phyloP scores from a whole-genome alignment of 2,113 vertebrate genomes.

The Emydocephalus ijimae region DNA sequence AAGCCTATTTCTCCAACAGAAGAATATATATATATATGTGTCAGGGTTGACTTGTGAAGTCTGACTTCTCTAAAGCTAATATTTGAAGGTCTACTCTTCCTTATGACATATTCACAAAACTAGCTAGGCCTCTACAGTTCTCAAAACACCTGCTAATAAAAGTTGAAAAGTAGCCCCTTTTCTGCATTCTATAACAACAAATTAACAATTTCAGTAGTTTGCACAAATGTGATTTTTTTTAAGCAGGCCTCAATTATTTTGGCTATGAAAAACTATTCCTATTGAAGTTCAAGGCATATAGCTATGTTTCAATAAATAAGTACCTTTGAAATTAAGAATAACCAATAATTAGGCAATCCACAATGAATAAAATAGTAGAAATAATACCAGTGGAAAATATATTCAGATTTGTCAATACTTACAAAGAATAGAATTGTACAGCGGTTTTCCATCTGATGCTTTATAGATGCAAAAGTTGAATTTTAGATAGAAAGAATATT shows the following conservation, averaged over 20 bases:
- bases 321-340: background rate
- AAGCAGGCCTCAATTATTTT: background rate
- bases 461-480: background rate
- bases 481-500: background rate
- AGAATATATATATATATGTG: background rate
- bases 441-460: background rate
- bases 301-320: background rate
- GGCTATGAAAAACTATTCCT: background rate
- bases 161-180: background rate
- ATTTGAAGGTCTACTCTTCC: background rate
- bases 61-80: background rate
- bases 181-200: background rate
- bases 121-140: background rate
- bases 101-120: background rate
- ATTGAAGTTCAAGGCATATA: background rate
- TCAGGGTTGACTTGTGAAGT: background rate
- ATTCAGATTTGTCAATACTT: background rate
- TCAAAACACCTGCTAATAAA: background rate
- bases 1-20: background rate
- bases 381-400: background rate
- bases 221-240: background rate
- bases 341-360: background rate
- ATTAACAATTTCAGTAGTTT: background rate
- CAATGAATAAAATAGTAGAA: background rate
- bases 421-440: background rate